phyloP scores from a whole-genome alignment of 2,797 vertebrate genomes.

The Notolepis coatsorum region DNA sequence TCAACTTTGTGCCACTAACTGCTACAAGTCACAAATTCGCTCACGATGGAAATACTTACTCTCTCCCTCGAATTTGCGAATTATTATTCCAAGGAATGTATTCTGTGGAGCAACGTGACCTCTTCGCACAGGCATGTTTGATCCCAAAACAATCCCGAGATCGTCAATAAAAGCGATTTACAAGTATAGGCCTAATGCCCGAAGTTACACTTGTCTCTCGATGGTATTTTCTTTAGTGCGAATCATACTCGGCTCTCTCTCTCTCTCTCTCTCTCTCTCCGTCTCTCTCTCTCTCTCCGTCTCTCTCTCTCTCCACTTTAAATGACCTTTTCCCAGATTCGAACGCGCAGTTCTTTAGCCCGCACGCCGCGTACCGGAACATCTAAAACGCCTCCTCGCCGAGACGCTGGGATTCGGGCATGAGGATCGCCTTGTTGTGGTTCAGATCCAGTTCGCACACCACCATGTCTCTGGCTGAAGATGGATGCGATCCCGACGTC shows the following conservation, averaged over 20 bases:
- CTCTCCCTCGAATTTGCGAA: slow-evolving; percentile 99
- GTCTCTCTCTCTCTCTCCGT: too few species aligned
- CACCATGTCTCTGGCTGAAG: slow-evolving; percentile 87
- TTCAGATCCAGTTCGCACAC: slow-evolving; percentile 77
- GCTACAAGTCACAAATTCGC: too few species aligned
- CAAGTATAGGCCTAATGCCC: slow-evolving; percentile 77
- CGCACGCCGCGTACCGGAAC: slow-evolving; percentile 64
- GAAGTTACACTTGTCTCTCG: slow-evolving; percentile 84
- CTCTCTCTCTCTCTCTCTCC: too few species aligned
- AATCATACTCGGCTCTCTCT: slow-evolving; percentile 80
- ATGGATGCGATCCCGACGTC: slow-evolving; percentile 82
- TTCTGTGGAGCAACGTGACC: slow-evolving; percentile 99
- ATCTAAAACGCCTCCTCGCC: slow-evolving; percentile 67
- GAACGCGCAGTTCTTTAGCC: slow-evolving; percentile 57
- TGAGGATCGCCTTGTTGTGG: slow-evolving; percentile 73
- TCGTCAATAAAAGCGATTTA: slow-evolving; percentile 73
- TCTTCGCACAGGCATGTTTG: slow-evolving; percentile 97
- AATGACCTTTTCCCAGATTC: slow-evolving; percentile 66
- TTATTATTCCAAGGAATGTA: slow-evolving; percentile 98
- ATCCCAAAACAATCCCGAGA: slow-evolving; percentile 63
- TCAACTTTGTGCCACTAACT: slow-evolving; percentile 4
- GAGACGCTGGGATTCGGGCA: slow-evolving; percentile 71
- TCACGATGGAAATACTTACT: slow-evolving; percentile 87
- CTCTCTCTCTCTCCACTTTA: slow-evolving; percentile 83
- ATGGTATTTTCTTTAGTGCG: slow-evolving; percentile 73